Base-by-base conservation (phyloP, 1,140 invertebrate genomes). In the Cardiocondyla obscurior region DNA sequence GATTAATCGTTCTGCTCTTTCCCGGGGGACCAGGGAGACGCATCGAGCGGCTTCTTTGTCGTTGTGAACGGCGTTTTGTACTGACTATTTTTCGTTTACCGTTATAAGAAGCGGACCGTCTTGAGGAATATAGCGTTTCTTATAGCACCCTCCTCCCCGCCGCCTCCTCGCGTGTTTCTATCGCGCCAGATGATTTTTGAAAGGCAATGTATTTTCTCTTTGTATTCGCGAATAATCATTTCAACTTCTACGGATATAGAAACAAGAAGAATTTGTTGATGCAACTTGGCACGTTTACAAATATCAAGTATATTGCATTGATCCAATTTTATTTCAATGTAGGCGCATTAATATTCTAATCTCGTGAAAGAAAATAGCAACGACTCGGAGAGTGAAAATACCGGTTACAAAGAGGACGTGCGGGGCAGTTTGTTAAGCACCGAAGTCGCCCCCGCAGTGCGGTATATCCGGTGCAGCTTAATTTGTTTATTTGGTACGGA, bases 1-100 rank as follows among this genome's bases (percentile, higher is more conserved):
- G 93, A 94, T 94, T 94, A 94, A 94, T 94, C 93, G 93, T 94
- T 90, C 90, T 90, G 86, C 86, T 90, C 83, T 86, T 49, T 92
- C 91, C 90, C 93, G 60, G 81, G 92, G 87, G 92, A 90, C 87
- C 89, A 86, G 86, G 86, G 85, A 86, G 85, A 90, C 92, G 92
- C 91, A 93, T 92, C 90, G 88, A 91, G 90, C 89, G 90, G 91
- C 91, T 93, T 93, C 91, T 92, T 93, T 93, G 91, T 92, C 92
- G 87, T 90, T 87, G 86, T 79, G 92, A 88, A 91, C 89, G 86
- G 82, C 90, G 90, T 92, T 92, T 90, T 88, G 86, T 84, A 84
- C 86, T 67, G 86, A 89, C 91, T 88, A 92, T 90, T 93, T 93
- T 90, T 91, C 85, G 85, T 87, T 90, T 88, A 85, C 84, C 83